Base-by-base conservation (phyloP, 1,140 invertebrate genomes). In the Kradibia gibbosae region DNA sequence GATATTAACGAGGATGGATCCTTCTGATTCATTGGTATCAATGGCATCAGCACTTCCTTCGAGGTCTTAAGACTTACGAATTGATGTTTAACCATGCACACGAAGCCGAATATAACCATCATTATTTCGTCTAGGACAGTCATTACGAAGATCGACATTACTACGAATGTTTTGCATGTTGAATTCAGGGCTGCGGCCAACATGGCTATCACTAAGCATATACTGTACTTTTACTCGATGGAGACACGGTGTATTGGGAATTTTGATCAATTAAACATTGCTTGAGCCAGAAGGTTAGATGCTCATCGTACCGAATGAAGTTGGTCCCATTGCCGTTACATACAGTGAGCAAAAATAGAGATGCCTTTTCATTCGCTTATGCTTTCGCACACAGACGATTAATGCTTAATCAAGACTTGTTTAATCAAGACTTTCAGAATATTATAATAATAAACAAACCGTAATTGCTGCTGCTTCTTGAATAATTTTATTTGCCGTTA, bases 121-220 rank as follows among this genome's bases (percentile, higher is more conserved):
- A 89, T 88, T 0, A 70, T 73, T 83, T 84, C 85, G 36, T 87
- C 89, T 11, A 89, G 65, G 0, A 88, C 8, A 0, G 83, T 87
- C 11, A 89, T 50, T 0, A 88, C 3, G 81, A 87, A 89, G 53
- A 89, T 85, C 17, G 85, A 85, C 0, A 88, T 22, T 5, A 81
- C 83, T 11, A 87, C 79, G 11, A 86, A 11, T 0, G 88, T 31
- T 57, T 88, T 86, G 55, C 83, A 85, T 0, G 88, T 8, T 10
- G 87, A 81, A n/a, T 85, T 84, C 5, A 89, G 65, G 0, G 84
- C 82, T 11, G 86, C 88, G 4, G 86, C 88, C 3, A 89, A 90
- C 83, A 90, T 84, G 3, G 83, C 84, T 22, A 90, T 88, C 34
- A 89, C 87, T 34, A 90, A 79, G 80, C 89, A 90, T 89, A 90